These are phyloP conservation scores for Caerostris darwini DNA, from an alignment of 1,140 invertebrate genomes.

Conservation along the genomic window DNA sequence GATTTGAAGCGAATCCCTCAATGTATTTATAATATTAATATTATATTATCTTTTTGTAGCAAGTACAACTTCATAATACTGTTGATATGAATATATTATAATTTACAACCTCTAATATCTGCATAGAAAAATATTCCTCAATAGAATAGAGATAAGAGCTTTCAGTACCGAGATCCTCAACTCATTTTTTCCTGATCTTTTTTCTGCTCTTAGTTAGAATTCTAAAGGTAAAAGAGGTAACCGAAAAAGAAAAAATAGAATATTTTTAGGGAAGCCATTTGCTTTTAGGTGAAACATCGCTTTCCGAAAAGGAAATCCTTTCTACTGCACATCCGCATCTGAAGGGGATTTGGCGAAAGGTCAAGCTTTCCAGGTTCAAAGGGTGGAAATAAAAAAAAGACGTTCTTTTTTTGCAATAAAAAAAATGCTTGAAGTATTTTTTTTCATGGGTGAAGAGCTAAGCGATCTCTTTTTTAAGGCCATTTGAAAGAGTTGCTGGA, in stretches of 20 bases:
- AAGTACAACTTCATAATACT: too few relatives aligned
- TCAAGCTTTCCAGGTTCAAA: not conserved
- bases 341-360: not conserved
- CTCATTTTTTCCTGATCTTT: not conserved
- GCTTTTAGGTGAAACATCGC: not conserved
- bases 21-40: too few relatives aligned
- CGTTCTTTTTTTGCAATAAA: not conserved
- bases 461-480: not conserved
- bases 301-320: not conserved
- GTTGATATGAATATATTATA: too few relatives aligned
- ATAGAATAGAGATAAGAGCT: not conserved
- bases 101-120: too few relatives aligned
- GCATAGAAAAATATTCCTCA: not conserved
- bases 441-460: not conserved
- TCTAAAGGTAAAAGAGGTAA: not conserved
- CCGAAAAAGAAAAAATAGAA: not conserved
- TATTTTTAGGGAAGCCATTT: slow-evolving; percentile 9
- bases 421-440: not conserved
- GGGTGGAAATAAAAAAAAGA: not conserved
- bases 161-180: not conserved
- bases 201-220: not conserved
- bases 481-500: not conserved
- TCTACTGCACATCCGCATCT: not conserved
- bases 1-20: too few relatives aligned
- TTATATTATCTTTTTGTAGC: too few relatives aligned